phyloP scores from a whole-genome alignment of 1,140 invertebrate genomes.

The Anoplolepis gracilipes region DNA sequence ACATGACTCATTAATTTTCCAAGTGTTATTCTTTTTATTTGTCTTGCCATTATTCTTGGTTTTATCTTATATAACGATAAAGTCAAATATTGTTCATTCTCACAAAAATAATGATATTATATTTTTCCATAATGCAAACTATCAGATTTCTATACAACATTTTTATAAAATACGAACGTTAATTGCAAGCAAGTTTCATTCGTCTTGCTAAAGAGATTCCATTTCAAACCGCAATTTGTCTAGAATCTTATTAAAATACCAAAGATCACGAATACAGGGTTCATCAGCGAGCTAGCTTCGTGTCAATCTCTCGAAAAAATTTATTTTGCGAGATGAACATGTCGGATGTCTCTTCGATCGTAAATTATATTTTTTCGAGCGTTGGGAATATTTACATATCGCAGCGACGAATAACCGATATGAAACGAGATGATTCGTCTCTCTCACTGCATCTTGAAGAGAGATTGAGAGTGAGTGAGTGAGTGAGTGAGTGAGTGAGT shows the following conservation, averaged over 20 bases:
- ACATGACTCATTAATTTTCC: background rate
- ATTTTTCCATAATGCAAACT: background rate
- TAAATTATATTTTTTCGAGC: conserved; percentile 31
- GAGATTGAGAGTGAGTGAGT: background rate
- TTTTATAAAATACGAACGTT: background rate
- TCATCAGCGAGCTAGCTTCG: conserved; percentile 16
- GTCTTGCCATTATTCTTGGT: background rate
- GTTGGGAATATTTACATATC: conserved; percentile 31
- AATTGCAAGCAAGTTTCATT: background rate
- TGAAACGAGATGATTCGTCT: background rate
- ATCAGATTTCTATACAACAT: too few relatives aligned
- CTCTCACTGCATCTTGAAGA: background rate
- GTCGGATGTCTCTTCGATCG: conserved; percentile 18
- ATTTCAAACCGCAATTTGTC: background rate
- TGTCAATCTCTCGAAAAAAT: conserved; percentile 16
- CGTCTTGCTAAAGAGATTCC: background rate
- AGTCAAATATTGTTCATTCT: background rate
- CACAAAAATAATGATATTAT: conserved; percentile 17
- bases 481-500: background rate
- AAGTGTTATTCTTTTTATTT: background rate
- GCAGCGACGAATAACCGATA: background rate
- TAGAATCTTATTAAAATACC: conserved; percentile 17
- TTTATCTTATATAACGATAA: background rate
- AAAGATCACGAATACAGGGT: conserved; percentile 23
- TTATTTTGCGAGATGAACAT: background rate